Evolutionary conservation across 1,140 invertebrate genomes (phyloP).

Genomic region (Physella acuta): DNA sequence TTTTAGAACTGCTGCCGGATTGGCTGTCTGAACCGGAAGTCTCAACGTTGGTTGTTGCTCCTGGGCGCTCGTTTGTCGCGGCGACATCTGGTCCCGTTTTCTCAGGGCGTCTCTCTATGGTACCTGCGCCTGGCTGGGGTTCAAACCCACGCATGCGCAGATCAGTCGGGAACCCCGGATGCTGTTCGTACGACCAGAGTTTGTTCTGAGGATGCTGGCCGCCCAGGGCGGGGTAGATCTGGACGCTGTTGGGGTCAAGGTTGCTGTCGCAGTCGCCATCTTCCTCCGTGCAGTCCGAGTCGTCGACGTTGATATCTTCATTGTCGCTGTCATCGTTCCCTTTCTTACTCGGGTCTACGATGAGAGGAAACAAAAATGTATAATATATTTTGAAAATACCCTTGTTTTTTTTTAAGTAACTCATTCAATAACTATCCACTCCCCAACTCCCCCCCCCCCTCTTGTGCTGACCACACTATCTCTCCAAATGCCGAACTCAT

Average conservation of each 20-base stretch:
- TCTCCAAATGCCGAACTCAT: too few species aligned
- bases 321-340: conserved; percentile 11
- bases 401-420: too few species aligned
- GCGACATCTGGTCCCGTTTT: neutral
- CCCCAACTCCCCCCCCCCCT: too few species aligned
- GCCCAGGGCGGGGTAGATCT: neutral
- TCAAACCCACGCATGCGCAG: neutral
- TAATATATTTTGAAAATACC: too few species aligned
- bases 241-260: conserved; percentile 11
- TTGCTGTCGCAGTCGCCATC: conserved; percentile 17
- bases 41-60: neutral
- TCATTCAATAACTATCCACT: too few species aligned
- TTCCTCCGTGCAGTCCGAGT: conserved; percentile 32
- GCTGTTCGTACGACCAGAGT: neutral
- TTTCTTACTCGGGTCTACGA: too few species aligned
- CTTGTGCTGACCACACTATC: too few species aligned
- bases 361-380: too few species aligned
- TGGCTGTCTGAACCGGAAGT: neutral
- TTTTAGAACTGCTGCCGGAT: neutral
- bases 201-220: neutral
- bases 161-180: neutral
- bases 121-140: conserved; percentile 16
- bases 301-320: conserved; percentile 31
- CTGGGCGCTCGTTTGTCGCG: neutral
- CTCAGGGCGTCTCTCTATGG: neutral